phyloP scores from a whole-genome alignment of 2,797 vertebrate genomes.

The Tragelaphus oryx region DNA sequence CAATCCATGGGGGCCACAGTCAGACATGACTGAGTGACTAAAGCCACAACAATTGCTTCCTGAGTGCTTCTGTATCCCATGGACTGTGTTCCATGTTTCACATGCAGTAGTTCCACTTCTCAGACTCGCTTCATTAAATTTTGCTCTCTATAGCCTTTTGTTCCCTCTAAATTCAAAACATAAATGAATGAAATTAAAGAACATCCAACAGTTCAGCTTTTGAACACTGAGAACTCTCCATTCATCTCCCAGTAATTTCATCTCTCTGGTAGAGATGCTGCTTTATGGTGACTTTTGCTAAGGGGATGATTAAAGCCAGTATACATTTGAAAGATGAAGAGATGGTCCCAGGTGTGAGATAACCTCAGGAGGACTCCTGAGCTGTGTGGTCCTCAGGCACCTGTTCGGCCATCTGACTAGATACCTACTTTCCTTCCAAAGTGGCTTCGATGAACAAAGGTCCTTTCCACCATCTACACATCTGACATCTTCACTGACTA shows the following conservation, averaged over 20 bases:
- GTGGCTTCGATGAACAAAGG: neutral
- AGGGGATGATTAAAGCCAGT: neutral
- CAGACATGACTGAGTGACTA: neutral
- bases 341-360: rapidly evolving
- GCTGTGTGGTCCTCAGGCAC: rapidly evolving
- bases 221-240: neutral
- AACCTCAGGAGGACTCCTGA: rapidly evolving
- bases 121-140: neutral
- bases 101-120: neutral
- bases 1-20: neutral
- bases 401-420: rapidly evolving
- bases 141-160: neutral
- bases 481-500: neutral
- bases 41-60: no score
- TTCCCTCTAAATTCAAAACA: neutral
- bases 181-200: neutral
- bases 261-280: neutral
- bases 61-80: rapidly evolving
- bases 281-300: neutral
- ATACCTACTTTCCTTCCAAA: neutral
- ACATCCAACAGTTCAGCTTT: neutral
- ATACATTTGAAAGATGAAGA: rapidly evolving
- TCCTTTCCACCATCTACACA: neutral
- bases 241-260: neutral
- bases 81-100: neutral